Evolutionary conservation across 2,797 vertebrate species (phyloP), one percentile per base, ranked within the genome.

Genomic region (Etheostoma nigrum): DNA sequence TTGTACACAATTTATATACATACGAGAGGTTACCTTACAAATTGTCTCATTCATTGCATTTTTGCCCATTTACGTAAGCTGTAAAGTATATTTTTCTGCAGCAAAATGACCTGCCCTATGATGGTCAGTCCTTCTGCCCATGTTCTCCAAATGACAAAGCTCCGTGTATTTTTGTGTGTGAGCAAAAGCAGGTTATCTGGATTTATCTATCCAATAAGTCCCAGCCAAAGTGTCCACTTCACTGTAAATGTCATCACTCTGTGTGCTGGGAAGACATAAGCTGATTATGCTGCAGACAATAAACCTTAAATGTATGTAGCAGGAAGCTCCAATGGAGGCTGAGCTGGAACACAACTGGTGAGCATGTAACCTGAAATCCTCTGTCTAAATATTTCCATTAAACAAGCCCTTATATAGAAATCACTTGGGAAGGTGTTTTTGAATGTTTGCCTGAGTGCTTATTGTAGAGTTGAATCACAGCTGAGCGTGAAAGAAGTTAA

Each of bases 341-440:
- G 69, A 70, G 49, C 64, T 71, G 53, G 51, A 79, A 44, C 52
- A 74, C 66, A 19, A 59, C 61, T 42, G 21, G 51, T 45, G 25
- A 81, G 59, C 65, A 68, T 71, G 49, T 57, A 64, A 68, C 36
- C 49, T 44, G 67, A 65, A 85, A 78, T 81, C 61, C 78, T 63
- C 66, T 63, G 67, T 75, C 74, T 79, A 84, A 82, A 87, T 59
- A 76, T 89, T 83, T 77, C 72, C 70, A 82, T 89, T 86, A 72
- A 79, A 78, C 78, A 74, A 74, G 52, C 30, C 49, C 59, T 44
- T 69, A 78, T 84, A 81, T 76, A 76, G 80, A 74, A 69, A 86
- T 84, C 58, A 78, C 70, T 74, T 53, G 19, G 62, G 81, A 76
- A 76, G 78, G 63, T 19, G 60, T 64, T 44, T 84, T 79, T 85